These are phyloP conservation scores for Pilophorus perplexus DNA, from an alignment of 2,888 invertebrate genomes.

Conservation along the genomic window DNA sequence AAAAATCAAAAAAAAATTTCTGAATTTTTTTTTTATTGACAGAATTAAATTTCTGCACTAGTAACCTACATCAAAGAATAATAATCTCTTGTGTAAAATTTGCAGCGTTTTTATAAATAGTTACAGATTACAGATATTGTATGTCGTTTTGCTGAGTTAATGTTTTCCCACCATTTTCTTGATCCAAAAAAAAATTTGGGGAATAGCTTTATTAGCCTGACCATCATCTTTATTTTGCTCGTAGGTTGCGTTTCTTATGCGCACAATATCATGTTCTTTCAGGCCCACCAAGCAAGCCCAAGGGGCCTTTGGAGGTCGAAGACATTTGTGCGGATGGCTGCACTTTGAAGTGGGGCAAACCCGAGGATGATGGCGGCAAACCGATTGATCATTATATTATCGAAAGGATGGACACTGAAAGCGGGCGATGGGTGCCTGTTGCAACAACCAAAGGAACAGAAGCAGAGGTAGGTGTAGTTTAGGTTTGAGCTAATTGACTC, in stretches of 20 bases:
- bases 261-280: too few species aligned
- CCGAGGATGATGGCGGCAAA: constrained; percentile 94
- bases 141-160: background rate
- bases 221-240: too few species aligned
- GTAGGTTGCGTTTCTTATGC: too few species aligned
- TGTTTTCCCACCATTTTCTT: background rate
- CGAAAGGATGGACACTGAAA: constrained; percentile 92
- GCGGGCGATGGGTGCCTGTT: constrained; percentile 90
- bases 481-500: background rate
- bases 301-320: constrained; percentile 88
- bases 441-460: constrained; percentile 77
- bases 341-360: constrained; percentile 92
- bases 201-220: too few species aligned
- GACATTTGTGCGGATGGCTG: constrained; percentile 90
- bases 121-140: background rate
- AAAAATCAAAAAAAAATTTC: too few species aligned
- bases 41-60: too few species aligned
- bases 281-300: constrained; percentile 84
- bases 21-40: too few species aligned
- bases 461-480: constrained; percentile 64
- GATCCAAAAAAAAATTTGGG: background rate
- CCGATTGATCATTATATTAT: constrained; percentile 92
- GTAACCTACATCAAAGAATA: too few species aligned
- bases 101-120: background rate
- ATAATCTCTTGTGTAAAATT: too few species aligned